Conservation (phyloP, 2,113 vertebrate genomes). For the Melanotaenia duboulayi region DNA sequence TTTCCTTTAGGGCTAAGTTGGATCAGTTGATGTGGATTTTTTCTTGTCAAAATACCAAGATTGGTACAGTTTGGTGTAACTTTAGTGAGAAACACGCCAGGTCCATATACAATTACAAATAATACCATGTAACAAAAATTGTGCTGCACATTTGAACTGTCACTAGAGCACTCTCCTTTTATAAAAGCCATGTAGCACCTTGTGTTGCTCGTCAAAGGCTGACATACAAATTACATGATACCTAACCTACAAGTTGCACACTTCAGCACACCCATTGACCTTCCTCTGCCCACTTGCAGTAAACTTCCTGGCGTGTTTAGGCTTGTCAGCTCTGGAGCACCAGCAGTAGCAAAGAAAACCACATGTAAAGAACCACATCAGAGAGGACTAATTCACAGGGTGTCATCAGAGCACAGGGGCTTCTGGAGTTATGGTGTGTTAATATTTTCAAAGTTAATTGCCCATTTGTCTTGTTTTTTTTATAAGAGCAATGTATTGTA, state of each 20-base stretch:
- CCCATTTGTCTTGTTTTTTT: neutral
- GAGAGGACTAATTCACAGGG: conserved; percentile 47
- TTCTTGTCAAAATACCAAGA: neutral
- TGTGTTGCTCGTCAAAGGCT: conserved; percentile 10
- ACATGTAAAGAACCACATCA: conserved; percentile 53
- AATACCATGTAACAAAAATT: neutral
- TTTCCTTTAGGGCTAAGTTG: neutral
- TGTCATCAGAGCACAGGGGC: conserved; percentile 32
- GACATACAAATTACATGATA: conserved; percentile 22
- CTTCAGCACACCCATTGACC: conserved; percentile 14
- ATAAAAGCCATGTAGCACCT: conserved; percentile 11
- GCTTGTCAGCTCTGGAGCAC: conserved; percentile 41
- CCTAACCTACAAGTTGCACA: conserved; percentile 17
- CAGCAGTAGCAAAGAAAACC: conserved; percentile 31
- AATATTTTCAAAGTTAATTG: neutral
- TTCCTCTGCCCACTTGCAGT: neutral
- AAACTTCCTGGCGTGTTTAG: conserved; percentile 31
- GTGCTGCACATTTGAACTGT: neutral
- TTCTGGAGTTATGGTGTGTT: conserved; percentile 28
- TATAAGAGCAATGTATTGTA: too few relatives aligned
- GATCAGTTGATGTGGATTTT: neutral
- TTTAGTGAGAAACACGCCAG: too few relatives aligned
- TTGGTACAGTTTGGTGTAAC: neutral
- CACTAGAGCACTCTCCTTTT: neutral
- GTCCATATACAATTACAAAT: too few relatives aligned